Conservation (phyloP, 1,140 invertebrate genomes). For the Heterodera carotae region DNA sequence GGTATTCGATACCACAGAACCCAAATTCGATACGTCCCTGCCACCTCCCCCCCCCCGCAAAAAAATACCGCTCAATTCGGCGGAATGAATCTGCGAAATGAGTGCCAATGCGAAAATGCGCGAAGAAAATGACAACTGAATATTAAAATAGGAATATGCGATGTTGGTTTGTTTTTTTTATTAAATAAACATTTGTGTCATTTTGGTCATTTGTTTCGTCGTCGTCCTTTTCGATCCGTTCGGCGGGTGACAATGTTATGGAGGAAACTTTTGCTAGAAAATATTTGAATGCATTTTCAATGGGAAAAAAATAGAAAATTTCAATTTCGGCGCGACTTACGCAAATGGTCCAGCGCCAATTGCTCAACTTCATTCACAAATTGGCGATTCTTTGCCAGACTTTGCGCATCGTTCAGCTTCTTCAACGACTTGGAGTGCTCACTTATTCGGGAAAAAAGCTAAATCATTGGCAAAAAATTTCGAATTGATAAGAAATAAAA, state of each 20-base stretch:
- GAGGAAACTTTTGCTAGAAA: background rate
- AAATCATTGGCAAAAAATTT: background rate
- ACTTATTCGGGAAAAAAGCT: slow-evolving; percentile 21
- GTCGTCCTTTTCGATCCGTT: too few species aligned
- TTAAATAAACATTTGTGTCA: background rate
- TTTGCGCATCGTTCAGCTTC: background rate
- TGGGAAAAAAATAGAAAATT: too few species aligned
- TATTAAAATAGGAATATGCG: too few species aligned
- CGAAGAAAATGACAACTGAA: background rate
- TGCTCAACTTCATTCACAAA: slow-evolving; percentile 3
- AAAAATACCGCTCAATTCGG: background rate
- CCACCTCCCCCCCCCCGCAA: too few species aligned
- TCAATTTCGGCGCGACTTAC: background rate
- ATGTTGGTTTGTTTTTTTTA: background rate
- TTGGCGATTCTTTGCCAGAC: background rate
- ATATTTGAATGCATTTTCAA: too few species aligned
- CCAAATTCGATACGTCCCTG: too few species aligned
- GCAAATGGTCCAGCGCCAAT: slow-evolving; percentile 8
- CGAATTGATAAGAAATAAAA: too few species aligned
- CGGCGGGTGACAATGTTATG: too few species aligned
- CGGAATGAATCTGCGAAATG: slow-evolving; percentile 1
- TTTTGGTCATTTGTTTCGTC: background rate
- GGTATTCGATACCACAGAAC: too few species aligned
- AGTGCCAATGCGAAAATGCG: slow-evolving; percentile 9
- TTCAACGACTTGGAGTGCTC: slow-evolving; percentile 13